phyloP scores from a whole-genome alignment of 2,888 invertebrate genomes.

The Ormyrus pomaceus region DNA sequence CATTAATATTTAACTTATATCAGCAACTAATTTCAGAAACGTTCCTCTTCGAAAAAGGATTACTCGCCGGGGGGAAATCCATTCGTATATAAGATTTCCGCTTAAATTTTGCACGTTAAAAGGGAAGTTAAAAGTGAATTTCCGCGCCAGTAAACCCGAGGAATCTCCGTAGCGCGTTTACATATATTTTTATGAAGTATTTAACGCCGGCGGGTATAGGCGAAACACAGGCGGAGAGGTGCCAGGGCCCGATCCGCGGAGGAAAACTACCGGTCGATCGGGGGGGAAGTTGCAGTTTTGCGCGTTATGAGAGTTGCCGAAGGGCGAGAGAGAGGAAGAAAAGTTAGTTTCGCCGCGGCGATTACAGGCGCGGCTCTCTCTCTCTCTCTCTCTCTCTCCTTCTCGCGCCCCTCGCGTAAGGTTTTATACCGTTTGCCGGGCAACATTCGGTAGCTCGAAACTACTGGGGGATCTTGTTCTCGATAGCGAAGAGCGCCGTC shows the following conservation, averaged over 20 bases:
- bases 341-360: slow-evolving; percentile 64
- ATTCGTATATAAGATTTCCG: no score
- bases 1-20: no score
- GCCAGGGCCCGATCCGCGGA: not conserved
- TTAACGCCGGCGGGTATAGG: not conserved
- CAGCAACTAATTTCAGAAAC: no score
- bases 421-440: slow-evolving; percentile 4
- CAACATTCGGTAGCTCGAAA: slow-evolving; percentile 45
- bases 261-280: slow-evolving; percentile 8
- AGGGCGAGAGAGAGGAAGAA: slow-evolving; percentile 41
- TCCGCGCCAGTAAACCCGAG: no score
- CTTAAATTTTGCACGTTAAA: no score
- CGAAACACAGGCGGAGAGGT: slow-evolving; percentile 1
- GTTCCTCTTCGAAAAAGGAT: no score
- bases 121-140: no score
- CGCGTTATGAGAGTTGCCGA: slow-evolving; percentile 36
- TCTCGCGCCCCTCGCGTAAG: not conserved
- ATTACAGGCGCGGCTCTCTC: slow-evolving; percentile 61
- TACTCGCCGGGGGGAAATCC: no score
- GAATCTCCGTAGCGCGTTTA: not conserved
- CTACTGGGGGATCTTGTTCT: slow-evolving; percentile 42
- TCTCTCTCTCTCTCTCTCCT: slow-evolving; percentile 23
- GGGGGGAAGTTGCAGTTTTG: slow-evolving; percentile 32
- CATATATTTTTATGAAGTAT: not conserved
- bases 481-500: slow-evolving; percentile 60